A percentile compares a stretch with the other conserved stretches of the same genome.
phyloP scores from a whole-genome alignment of 2,113 vertebrate genomes.

The Chrysemys picta region DNA sequence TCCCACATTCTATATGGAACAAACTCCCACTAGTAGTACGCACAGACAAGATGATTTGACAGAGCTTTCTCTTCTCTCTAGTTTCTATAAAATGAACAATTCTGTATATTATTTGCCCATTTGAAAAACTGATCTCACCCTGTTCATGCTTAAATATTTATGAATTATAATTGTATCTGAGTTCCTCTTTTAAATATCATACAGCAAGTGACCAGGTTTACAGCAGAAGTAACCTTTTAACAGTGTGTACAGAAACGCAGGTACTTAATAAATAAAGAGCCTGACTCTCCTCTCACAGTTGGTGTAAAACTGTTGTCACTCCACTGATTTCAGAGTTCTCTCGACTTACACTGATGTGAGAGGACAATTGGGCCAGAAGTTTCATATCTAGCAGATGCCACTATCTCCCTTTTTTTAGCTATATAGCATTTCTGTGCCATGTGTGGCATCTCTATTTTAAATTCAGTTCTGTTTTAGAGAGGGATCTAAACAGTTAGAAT shows the following conservation, averaged over 20 bases:
- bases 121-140: not conserved
- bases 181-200: not conserved
- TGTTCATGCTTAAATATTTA: not conserved
- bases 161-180: not conserved
- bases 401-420: not conserved
- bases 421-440: too few relatives aligned
- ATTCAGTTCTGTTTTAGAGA: not conserved
- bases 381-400: not conserved
- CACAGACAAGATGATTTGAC: not conserved
- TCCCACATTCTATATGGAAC: not conserved
- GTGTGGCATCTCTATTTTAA: not conserved
- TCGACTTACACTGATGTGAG: not conserved
- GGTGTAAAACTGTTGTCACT: too few relatives aligned
- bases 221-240: not conserved
- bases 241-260: not conserved
- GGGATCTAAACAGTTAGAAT: not conserved
- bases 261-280: not conserved
- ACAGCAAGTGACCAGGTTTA: accelerated
- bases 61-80: not conserved
- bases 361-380: not conserved
- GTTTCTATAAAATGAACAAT: not conserved
- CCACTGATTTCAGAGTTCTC: not conserved
- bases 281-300: too few relatives aligned
- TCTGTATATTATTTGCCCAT: not conserved
- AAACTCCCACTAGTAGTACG: not conserved